Evolutionary conservation across 2,888 invertebrate species (phyloP).

Genomic region (Archips xylosteana): DNA sequence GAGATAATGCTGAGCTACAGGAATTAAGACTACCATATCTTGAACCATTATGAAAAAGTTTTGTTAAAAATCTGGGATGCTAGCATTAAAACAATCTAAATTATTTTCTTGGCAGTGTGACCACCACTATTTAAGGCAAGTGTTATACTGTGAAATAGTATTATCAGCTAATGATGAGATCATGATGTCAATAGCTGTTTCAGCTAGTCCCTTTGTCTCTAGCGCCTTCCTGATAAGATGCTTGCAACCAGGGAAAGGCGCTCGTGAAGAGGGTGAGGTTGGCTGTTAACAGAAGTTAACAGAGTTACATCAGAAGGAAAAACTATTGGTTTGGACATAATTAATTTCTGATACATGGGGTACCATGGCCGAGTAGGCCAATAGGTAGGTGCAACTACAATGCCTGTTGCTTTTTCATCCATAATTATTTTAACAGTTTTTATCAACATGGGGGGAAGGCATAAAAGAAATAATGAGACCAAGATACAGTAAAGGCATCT

Average conservation of each 20-base stretch:
- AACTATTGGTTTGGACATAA: constrained; percentile 1
- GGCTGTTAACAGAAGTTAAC: constrained; percentile 11
- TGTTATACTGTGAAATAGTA: constrained; percentile 19
- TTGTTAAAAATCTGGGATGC: constrained; percentile 1
- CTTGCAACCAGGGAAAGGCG: constrained; percentile 22
- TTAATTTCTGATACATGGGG: constrained; percentile 10
- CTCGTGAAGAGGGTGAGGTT: constrained; percentile 13
- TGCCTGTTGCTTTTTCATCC: constrained; percentile 26
- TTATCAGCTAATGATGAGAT: constrained; percentile 18
- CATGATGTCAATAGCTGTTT: constrained; percentile 13
- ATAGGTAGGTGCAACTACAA: constrained; percentile 23
- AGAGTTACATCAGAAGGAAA: constrained; percentile 8
- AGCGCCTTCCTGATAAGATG: constrained; percentile 27
- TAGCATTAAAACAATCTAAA: constrained; percentile 1
- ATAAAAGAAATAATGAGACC: constrained; percentile 30
- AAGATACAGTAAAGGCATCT: constrained; percentile 32
- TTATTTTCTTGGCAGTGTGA: constrained; percentile 12
- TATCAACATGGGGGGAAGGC: constrained; percentile 28
- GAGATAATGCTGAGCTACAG: neutral
- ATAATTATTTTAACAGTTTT: constrained; percentile 27
- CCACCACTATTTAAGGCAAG: constrained; percentile 1
- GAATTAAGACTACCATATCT: constrained; percentile 7
- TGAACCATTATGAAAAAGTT: neutral
- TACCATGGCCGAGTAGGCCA: constrained; percentile 29
- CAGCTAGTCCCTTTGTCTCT: neutral